Percentiles rank a stretch among this genome's conserved stretches.
These are phyloP conservation scores for Arothron firmamentum DNA, from an alignment of 2,113 vertebrate genomes.

Conservation along the genomic window DNA sequence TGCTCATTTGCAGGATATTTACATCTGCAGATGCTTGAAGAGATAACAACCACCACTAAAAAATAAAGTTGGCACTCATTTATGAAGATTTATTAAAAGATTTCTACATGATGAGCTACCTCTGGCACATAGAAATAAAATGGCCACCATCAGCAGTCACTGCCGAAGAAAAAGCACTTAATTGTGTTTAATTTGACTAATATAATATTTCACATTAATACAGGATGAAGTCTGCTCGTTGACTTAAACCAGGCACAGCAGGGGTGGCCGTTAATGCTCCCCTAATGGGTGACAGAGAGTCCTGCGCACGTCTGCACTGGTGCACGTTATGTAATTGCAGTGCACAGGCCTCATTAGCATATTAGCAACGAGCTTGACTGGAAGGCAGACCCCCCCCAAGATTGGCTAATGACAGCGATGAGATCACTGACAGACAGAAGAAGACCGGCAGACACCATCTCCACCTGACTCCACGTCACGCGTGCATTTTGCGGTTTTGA, in stretches of 20 bases:
- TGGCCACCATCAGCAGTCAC: background rate
- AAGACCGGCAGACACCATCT: background rate
- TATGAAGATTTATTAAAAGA: too few relatives aligned
- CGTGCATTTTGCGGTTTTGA: too few relatives aligned
- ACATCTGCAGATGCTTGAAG: too few relatives aligned
- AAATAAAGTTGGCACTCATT: too few relatives aligned
- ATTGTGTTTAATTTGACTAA: slow-evolving; percentile 37
- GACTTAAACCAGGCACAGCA: slow-evolving; percentile 16
- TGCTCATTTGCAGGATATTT: too few relatives aligned
- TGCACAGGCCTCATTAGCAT: slow-evolving; percentile 49
- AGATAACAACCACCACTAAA: too few relatives aligned
- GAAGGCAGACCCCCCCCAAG: slow-evolving; percentile 41
- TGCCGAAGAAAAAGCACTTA: slow-evolving; percentile 12
- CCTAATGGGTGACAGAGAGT: slow-evolving; percentile 19
- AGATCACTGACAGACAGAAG: slow-evolving; percentile 35
- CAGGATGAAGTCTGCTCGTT: slow-evolving; percentile 19
- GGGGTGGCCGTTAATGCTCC: slow-evolving; percentile 9
- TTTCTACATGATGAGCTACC: too few relatives aligned
- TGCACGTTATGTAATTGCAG: slow-evolving; percentile 45
- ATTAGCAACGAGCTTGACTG: slow-evolving; percentile 50
- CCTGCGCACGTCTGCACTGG: background rate
- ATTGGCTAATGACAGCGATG: slow-evolving; percentile 64
- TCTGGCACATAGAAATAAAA: too few relatives aligned
- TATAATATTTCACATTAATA: slow-evolving; percentile 38
- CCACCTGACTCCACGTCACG: too few relatives aligned